Evolutionary conservation across 2,797 vertebrate genomes (phyloP), one percentile per base, ranked within the genome.

Genomic region (Gobionotothen gibberifrons): DNA sequence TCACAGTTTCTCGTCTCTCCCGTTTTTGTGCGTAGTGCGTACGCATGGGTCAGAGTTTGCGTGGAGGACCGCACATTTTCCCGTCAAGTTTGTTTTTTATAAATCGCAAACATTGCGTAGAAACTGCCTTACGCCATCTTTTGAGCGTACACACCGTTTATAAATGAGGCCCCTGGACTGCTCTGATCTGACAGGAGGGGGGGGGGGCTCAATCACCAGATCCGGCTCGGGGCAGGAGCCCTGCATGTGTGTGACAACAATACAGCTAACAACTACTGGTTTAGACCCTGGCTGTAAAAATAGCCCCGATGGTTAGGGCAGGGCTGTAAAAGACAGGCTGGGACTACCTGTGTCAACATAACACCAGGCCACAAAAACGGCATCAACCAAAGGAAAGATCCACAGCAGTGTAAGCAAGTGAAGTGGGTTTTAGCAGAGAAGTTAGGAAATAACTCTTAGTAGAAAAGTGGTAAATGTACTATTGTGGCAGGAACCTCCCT

Each of bases 341-440:
- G 67, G 69, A 69, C 62, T 76, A 88, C 84, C 85, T 90, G 84
- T 61, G 81, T 91, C 82, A 90, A 92, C 82, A 90, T 53, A 54
- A 82, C 85, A 86, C 72, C 65, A 51, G 69, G 43, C 76, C 79
- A 82, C 83, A 81, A 83, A 84, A 55, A 66, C 26, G 47, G n/a
- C 76, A 80, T 44, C 26, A 56, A 79, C 54, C 59, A 63, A 17
- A 32, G 16, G 11, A 60, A 9, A 48, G 15, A 52, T 7, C 21
- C 46, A 49, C 22, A 56, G n/a, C 3, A 15, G 12, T 3, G 60
- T 22, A 36, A 36, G 29, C 9, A 17, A 51, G 17, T 15, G 16
- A 22, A 16, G 9, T 56, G 13, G 29, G 22, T 56, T 9, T 16
- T n/a, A 21, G 17, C 13, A 22, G 3, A 40, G 1, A 17, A n/a